Evolutionary conservation across 92 coral and sea anemone genomes (phyloP), one percentile per base, ranked within the genome.

Genomic region (Nematostella vectensis): DNA sequence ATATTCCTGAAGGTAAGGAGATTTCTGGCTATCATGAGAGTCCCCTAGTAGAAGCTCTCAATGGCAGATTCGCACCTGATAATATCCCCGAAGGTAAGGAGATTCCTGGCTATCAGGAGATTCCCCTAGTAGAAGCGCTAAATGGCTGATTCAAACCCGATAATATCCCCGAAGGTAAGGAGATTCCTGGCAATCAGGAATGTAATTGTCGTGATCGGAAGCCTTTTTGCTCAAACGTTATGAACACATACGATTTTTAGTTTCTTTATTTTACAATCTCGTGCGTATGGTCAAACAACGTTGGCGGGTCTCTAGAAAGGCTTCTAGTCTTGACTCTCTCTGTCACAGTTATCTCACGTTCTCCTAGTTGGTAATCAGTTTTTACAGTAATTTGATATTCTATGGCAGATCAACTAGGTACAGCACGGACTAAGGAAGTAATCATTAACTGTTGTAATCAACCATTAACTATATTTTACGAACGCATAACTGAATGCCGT

Each of bases 11-110:
- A 84, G 94, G 94, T 84, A 50, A 11, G 42, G 17, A n/a, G 19
- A 69, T 77, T 43, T 76, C 94, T 31, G 94, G 94, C 54, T 84
- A 79, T 25, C 77, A 84, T 58, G 83, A 84, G 57, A 84, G 79
- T 26, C 85, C 94, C 1, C 76, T 84, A 12, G 94, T 84, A 27
- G 94, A 84, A 42, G 94, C 94, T 22, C 47, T 84, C 29, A 84
- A 84, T 79, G 94, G 94, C 17, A 76, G 75, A 47, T 74, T 84
- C 21, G 75, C 79, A 53, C 76, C 83, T 18, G 94, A 78, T 37
- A 72, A 72, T 38, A 78, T 68, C 55, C 76, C 87, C 15, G 94
- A 84, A 84, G 94, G 94, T 84, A 50, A 11, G 42, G 17, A n/a
- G 19, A 69, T 77, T 43, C 79, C 94, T 31, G 94, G 94, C 54